Conservation (phyloP, 2,797 vertebrate species). For the Cichlasoma orientale region DNA sequence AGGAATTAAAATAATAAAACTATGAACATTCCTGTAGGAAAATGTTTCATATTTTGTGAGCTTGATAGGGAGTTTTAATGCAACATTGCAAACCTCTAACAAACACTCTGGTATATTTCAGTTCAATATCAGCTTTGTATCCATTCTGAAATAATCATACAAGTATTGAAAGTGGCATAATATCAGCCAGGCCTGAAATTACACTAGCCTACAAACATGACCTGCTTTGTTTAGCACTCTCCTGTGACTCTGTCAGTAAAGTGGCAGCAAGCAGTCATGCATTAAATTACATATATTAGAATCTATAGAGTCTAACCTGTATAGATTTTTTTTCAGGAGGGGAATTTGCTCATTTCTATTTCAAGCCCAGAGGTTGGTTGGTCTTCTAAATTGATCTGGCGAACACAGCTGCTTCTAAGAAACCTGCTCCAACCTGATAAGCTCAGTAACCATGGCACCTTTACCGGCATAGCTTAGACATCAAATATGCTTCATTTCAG, state of each 20-base stretch:
- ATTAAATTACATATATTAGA: slow-evolving; percentile 42
- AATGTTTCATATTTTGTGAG: too few relatives aligned
- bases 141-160: neutral
- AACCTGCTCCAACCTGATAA: slow-evolving; percentile 81
- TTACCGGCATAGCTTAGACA: slow-evolving; percentile 55
- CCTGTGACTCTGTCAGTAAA: slow-evolving; percentile 31
- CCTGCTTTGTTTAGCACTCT: slow-evolving; percentile 14
- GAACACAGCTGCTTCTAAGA: slow-evolving; percentile 72
- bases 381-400: slow-evolving; percentile 75
- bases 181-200: slow-evolving; percentile 16
- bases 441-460: slow-evolving; percentile 68
- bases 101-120: neutral
- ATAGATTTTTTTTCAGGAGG: slow-evolving; percentile 3
- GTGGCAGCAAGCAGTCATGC: slow-evolving; percentile 39
- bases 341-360: slow-evolving; percentile 72
- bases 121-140: neutral
- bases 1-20: neutral
- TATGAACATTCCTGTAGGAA: too few relatives aligned
- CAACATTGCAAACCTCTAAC: neutral
- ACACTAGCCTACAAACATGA: slow-evolving; percentile 16
- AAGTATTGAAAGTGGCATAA: neutral
- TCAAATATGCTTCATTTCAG: slow-evolving; percentile 71
- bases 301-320: slow-evolving; percentile 35
- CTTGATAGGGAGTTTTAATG: neutral
- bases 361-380: slow-evolving; percentile 70